phyloP scores from a whole-genome alignment of 2,888 invertebrate genomes.

The Gibbula magus region DNA sequence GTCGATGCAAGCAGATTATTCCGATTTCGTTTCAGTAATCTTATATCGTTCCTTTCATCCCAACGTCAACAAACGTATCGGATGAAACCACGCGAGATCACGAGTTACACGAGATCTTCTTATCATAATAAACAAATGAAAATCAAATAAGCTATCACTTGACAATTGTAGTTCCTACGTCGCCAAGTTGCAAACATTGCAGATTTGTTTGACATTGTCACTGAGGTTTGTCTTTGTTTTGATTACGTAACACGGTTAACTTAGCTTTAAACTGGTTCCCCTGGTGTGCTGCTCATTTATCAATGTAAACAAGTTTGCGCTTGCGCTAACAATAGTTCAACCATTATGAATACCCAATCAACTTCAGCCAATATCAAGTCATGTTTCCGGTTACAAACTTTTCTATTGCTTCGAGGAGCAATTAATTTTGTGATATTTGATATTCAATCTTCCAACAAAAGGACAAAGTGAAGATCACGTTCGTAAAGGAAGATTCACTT shows the following conservation, averaged over 20 bases:
- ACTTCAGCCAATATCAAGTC: not conserved
- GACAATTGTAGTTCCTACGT: slow-evolving; percentile 5
- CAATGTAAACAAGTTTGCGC: not conserved
- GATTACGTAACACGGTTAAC: not conserved
- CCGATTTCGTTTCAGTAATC: not conserved
- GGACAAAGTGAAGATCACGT: no score
- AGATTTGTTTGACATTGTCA: not conserved
- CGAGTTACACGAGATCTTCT: not conserved
- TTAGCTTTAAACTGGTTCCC: not conserved
- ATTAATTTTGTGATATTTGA: not conserved
- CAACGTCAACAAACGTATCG: not conserved
- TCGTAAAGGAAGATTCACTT: no score
- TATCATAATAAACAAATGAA: slow-evolving; percentile 19
- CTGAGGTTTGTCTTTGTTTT: not conserved
- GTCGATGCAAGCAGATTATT: not conserved
- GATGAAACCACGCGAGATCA: not conserved
- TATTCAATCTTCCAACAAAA: not conserved
- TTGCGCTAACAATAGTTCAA: not conserved
- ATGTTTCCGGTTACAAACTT: not conserved
- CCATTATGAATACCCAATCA: not conserved
- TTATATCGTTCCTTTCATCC: not conserved
- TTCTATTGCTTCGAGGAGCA: not conserved
- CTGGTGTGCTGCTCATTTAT: not conserved
- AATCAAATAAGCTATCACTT: slow-evolving; percentile 14
- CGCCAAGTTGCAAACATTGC: slow-evolving; percentile 6